Evolutionary conservation across 2,888 invertebrate species (phyloP).

Genomic region (Osedax frankpressi): DNA sequence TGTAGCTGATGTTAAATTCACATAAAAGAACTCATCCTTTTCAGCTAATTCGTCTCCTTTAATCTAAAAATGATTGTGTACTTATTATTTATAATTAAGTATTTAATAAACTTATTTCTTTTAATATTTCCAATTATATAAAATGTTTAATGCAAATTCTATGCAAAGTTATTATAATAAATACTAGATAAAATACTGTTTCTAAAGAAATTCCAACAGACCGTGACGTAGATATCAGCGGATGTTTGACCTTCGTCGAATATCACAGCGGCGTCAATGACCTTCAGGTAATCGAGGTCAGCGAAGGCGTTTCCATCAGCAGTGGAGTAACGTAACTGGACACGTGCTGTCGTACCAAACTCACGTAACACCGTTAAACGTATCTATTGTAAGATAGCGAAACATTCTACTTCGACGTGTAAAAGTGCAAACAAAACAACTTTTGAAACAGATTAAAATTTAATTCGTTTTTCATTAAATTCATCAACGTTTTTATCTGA

Average conservation of each 20-base stretch:
- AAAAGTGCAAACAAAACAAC: no score
- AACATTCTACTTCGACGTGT: no score
- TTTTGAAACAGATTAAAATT: no score
- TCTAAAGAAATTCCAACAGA: no score
- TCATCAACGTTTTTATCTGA: no score
- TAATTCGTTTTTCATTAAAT: no score
- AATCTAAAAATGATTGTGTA: constrained; percentile 33
- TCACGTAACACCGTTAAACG: background rate
- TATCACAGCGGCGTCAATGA: background rate
- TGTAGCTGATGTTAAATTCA: constrained; percentile 35
- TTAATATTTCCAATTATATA: no score
- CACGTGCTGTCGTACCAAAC: background rate
- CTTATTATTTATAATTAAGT: no score
- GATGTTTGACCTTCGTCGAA: background rate
- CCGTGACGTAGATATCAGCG: background rate
- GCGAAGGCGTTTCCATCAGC: background rate
- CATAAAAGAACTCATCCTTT: constrained; percentile 35
- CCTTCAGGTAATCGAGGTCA: background rate
- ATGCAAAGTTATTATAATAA: no score
- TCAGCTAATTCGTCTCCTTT: constrained; percentile 37
- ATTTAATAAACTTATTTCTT: no score
- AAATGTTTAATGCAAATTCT: no score
- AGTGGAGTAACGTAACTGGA: background rate
- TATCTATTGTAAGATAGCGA: background rate
- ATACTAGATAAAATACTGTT: no score